Base-by-base conservation (phyloP, 2,888 invertebrate species). In the Diadegma fenestrale region DNA sequence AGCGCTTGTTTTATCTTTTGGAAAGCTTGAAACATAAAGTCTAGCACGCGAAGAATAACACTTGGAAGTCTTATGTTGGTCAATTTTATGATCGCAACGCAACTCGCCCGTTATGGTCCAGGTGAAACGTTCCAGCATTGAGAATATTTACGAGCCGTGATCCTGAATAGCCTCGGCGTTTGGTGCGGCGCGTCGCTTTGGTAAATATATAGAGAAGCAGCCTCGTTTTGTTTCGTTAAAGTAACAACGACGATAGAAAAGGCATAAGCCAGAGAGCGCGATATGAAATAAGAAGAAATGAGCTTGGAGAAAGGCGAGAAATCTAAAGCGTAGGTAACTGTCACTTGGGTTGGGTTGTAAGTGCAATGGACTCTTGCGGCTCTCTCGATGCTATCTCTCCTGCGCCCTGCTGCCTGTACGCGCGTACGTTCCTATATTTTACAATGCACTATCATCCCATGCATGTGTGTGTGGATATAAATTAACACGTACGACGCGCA, bases 251-350 rank as follows among this genome's bases (percentile, higher is more conserved):
- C 5, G 26, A 41, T 26, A 43, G 43, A 63, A 75, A 76, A 64
- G 33, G 58, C 22, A 43, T 8, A 64, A 64, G 54, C 14, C 14
- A 51, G 7, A 37, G 10, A 30, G n/a, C 26, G 43, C 33, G 22
- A 58, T 43, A 73, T 61, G 61, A 73, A 73, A 45, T 61, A 75
- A 75, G 19, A 75, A 43, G 61, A 81, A 85, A 78, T 78, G 68
- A 37, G 68, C 75, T 51, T 82, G 87, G 88, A 89, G 88, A 89
- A 89, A 89, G 88, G 88, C 87, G 88, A 89, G 88, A 88, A 87
- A 88, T 88, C 84, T 87, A 83, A 88, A 66, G 86, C 86, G 87
- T 87, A 86, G 85, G 86, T 81, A 87, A 87, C 83, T 87, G 86
- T 87, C 87, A 86, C 86, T 84, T 80, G 79, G 86, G 82, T 86